These are phyloP conservation scores for Paratrypauchen microcephalus DNA, from an alignment of 2,797 vertebrate species.

Conservation along the genomic window DNA sequence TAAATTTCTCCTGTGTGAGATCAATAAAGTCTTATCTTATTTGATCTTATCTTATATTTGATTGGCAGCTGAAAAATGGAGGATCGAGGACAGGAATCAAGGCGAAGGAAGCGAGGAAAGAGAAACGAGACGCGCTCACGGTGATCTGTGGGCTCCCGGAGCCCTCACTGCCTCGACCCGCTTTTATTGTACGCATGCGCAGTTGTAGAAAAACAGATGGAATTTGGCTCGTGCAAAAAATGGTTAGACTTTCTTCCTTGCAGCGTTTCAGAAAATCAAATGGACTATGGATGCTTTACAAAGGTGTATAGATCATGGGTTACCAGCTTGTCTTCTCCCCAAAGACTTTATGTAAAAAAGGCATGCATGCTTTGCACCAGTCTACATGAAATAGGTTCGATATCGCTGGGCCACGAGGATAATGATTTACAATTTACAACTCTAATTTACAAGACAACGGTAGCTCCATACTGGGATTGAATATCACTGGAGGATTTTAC, in stretches of 20 bases:
- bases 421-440: too few species aligned
- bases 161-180: constrained; percentile 1
- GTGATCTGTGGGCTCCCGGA: background rate
- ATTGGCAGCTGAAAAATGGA: too few species aligned
- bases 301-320: background rate
- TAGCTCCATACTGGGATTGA: background rate
- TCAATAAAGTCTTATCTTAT: too few species aligned
- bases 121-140: too few species aligned
- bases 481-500: constrained; percentile 26
- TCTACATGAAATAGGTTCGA: background rate
- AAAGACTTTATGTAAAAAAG: background rate
- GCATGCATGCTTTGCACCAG: background rate
- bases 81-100: too few species aligned
- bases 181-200: constrained; percentile 1
- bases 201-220: accelerated
- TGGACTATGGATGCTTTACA: background rate
- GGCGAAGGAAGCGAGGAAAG: too few species aligned
- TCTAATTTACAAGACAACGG: background rate
- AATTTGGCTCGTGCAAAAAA: background rate
- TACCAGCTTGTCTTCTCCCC: background rate
- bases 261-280: background rate
- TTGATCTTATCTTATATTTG: too few species aligned
- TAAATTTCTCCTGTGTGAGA: too few species aligned
- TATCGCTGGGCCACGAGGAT: constrained; percentile 13
- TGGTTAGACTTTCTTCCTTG: background rate